Evolutionary conservation across 2,797 vertebrate genomes (phyloP).

Genomic region (Aldrovandia affinis): DNA sequence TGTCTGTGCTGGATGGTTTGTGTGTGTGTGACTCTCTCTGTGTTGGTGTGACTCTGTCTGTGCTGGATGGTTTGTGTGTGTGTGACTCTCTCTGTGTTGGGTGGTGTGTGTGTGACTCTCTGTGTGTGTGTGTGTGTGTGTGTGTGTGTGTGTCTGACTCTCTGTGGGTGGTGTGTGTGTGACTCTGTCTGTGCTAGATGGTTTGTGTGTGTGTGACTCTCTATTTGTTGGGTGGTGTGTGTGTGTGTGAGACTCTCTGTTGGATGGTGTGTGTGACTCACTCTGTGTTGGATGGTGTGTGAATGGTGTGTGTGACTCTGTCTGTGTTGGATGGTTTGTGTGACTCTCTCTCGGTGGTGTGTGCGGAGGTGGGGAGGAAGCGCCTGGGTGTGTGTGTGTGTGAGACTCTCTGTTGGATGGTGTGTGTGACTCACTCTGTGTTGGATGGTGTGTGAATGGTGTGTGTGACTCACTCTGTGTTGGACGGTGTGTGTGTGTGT

Average conservation of each 20-base stretch:
- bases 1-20: slow-evolving; percentile 33
- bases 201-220: neutral
- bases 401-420: slow-evolving; percentile 19
- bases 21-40: neutral
- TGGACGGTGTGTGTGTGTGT: neutral
- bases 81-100: slow-evolving; percentile 21
- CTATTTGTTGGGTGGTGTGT: slow-evolving; percentile 38
- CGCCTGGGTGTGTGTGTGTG: slow-evolving; percentile 22
- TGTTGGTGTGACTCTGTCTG: slow-evolving; percentile 33
- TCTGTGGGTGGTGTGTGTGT: neutral
- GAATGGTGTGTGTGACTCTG: neutral
- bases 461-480: slow-evolving; percentile 25
- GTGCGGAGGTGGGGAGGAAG: neutral
- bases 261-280: too few relatives aligned
- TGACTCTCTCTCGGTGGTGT: neutral
- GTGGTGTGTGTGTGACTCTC: slow-evolving; percentile 29
- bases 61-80: slow-evolving; percentile 1
- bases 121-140: slow-evolving; percentile 27
- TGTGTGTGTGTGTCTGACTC: too few relatives aligned
- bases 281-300: slow-evolving; percentile 21
- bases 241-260: slow-evolving; percentile 22
- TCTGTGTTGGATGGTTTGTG: neutral
- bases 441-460: slow-evolving; percentile 40
- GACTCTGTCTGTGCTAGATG: neutral
- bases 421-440: slow-evolving; percentile 40